Evolutionary conservation across 2,113 vertebrate species (phyloP).

Genomic region (Argyrosomus japonicus): DNA sequence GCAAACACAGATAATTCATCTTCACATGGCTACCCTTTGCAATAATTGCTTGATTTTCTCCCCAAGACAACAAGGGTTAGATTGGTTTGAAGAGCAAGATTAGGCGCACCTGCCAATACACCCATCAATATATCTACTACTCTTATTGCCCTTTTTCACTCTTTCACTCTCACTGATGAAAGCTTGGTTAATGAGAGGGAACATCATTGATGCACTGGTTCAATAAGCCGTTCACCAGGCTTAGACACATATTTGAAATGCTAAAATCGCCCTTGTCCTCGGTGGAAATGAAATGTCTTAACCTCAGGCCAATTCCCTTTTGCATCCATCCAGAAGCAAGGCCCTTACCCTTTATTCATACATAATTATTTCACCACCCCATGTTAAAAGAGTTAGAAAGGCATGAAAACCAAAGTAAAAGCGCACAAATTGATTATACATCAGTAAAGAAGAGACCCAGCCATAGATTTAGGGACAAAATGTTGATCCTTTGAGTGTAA

Average conservation of each 20-base stretch:
- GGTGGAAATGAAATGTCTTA: conserved; percentile 62
- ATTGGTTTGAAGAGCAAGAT: conserved; percentile 64
- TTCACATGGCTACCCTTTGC: conserved; percentile 65
- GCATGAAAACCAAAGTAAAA: conserved; percentile 12
- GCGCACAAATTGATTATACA: conserved; percentile 6
- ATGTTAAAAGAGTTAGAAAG: conserved; percentile 33
- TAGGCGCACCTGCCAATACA: conserved; percentile 76
- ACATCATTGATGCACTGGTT: conserved; percentile 69
- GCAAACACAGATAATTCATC: conserved; percentile 63
- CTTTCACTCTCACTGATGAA: conserved; percentile 61
- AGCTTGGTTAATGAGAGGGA: conserved; percentile 73
- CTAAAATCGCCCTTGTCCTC: conserved; percentile 50
- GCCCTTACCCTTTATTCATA: conserved; percentile 31
- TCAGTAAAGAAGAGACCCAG: conserved; percentile 3
- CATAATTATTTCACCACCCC: conserved; percentile 8
- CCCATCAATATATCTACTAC: conserved; percentile 68
- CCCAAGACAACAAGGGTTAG: conserved; percentile 40
- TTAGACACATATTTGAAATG: conserved; percentile 67
- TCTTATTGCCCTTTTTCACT: conserved; percentile 65
- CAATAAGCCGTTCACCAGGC: conserved; percentile 64
- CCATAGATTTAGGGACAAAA: not conserved
- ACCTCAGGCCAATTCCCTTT: conserved; percentile 44
- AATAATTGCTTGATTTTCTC: conserved; percentile 71
- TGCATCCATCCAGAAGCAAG: conserved; percentile 33
- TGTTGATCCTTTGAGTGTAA: not conserved